Base-by-base conservation (phyloP, 2,113 vertebrate species). In the Urocitellus parryii region DNA sequence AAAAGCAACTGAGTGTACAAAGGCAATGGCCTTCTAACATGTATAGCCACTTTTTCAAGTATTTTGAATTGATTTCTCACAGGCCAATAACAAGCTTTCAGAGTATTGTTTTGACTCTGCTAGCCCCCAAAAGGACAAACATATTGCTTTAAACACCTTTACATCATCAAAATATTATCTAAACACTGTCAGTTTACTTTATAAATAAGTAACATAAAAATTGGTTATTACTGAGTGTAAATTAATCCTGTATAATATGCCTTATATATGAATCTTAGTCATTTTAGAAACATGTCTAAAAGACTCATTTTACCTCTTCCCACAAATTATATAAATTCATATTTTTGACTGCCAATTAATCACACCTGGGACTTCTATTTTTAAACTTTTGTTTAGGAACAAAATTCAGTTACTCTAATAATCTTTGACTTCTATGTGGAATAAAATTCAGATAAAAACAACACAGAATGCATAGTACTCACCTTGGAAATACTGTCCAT, bases 401-500 rank as follows among this genome's bases (percentile, higher is more conserved):
- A 95, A 80, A 61, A 93, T 63, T 90, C 18, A 14, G 18, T 70
- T 81, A 94, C 29, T 83, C 68, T 94, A 67, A 87, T 29, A 77
- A 92, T 70, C 25, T 89, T 14, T 86, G 94, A 90, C 8, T 85
- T 56, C 3, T 18, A 4, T 27, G 81, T 82, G 65, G 16, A 95
- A 70, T 90, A 58, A 95, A 96, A 92, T 5, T 68, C 5, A 84
- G 73, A 73, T 87, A 81, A 91, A 96, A 92, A 65, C 42, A 48
- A 76, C 70, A 70, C 74, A 84, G 51, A 72, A 92, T 0, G 92
- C 17, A 73, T 27, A 80, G 73, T 94, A 98, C 98, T 98, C 95
- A 99, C 99, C 99, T 99, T 99, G 98, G 99, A 99, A 98, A 99
- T 99, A 99, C 99, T 99, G 98, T 99, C 99, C 99, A 99, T 99